Conservation (phyloP, 1,140 invertebrate genomes). For the Magallana angulata region DNA sequence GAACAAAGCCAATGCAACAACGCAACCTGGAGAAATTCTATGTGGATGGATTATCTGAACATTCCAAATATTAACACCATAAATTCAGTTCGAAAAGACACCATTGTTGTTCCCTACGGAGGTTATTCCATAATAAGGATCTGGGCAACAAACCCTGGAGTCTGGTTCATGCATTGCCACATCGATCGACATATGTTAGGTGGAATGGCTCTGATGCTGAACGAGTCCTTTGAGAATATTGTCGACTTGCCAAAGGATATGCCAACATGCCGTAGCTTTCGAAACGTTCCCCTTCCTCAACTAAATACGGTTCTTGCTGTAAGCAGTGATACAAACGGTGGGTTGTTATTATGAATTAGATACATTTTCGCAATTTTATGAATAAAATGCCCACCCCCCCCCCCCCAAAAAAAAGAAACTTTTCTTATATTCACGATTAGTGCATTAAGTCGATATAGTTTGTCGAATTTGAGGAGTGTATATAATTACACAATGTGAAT, state of each 20-base stretch:
- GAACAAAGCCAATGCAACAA: constrained; percentile 61
- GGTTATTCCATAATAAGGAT: constrained; percentile 86
- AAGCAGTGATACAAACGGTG: too few species aligned
- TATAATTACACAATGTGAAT: too few species aligned
- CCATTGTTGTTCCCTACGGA: constrained; percentile 84
- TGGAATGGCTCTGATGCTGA: constrained; percentile 59
- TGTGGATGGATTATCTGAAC: constrained; percentile 56
- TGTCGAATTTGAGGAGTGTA: too few species aligned
- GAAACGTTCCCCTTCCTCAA: neutral
- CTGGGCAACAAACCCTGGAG: constrained; percentile 85
- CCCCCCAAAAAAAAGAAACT: too few species aligned
- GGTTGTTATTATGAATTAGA: too few species aligned
- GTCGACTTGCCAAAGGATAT: neutral
- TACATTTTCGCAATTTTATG: too few species aligned
- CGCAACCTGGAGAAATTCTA: constrained; percentile 55
- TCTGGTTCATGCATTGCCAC: constrained; percentile 68
- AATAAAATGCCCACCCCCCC: too few species aligned
- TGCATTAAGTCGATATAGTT: too few species aligned
- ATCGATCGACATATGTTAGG: constrained; percentile 60
- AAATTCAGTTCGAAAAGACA: constrained; percentile 85
- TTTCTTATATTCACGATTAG: too few species aligned
- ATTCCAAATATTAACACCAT: constrained; percentile 73
- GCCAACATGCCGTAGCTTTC: neutral
- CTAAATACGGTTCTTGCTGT: too few species aligned
- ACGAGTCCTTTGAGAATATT: neutral